Percentiles rank a stretch among this genome's conserved stretches.
phyloP scores from a whole-genome alignment of 2,113 vertebrate genomes.

The Plestiodon gilberti region DNA sequence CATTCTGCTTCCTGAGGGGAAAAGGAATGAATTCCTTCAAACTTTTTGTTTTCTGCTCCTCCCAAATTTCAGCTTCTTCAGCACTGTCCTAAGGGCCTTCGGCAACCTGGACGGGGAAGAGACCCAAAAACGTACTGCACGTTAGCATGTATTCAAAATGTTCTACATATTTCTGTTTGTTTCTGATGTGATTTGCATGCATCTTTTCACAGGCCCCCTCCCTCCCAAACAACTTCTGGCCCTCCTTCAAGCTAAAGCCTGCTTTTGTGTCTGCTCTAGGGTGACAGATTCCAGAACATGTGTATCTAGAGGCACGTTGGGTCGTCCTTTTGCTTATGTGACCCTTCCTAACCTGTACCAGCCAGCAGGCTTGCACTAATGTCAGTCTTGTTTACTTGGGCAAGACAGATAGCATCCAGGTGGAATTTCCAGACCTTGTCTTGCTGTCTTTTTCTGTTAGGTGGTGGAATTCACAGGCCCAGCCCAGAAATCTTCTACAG shows the following conservation, averaged over 20 bases:
- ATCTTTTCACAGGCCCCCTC: neutral
- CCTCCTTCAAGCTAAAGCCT: slow-evolving; percentile 68
- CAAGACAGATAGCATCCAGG: slow-evolving; percentile 98
- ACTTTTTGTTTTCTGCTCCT: neutral
- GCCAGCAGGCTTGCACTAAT: slow-evolving; percentile 91
- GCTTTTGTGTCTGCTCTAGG: slow-evolving; percentile 82
- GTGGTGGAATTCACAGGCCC: slow-evolving; percentile 50
- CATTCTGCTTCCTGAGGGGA: too few species aligned
- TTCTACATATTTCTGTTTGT: slow-evolving; percentile 60
- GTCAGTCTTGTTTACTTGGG: slow-evolving; percentile 96
- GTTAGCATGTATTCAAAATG: neutral
- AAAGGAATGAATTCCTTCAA: neutral
- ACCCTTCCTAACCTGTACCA: slow-evolving; percentile 93
- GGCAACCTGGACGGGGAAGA: slow-evolving; percentile 42
- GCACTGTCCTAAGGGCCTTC: neutral
- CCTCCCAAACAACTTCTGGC: slow-evolving; percentile 19
- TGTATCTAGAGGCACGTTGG: slow-evolving; percentile 86
- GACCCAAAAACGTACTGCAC: too few species aligned
- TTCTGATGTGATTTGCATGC: slow-evolving; percentile 30
- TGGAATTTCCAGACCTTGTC: slow-evolving; percentile 80
- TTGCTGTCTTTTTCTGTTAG: slow-evolving; percentile 19
- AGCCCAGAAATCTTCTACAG: slow-evolving; percentile 31
- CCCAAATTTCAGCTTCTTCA: neutral
- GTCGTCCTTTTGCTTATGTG: slow-evolving; percentile 92
- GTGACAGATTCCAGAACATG: slow-evolving; percentile 97